Evolutionary conservation across 2,888 invertebrate species (phyloP), one percentile per base, ranked within the genome.

Genomic region (Deilephila porcellus): DNA sequence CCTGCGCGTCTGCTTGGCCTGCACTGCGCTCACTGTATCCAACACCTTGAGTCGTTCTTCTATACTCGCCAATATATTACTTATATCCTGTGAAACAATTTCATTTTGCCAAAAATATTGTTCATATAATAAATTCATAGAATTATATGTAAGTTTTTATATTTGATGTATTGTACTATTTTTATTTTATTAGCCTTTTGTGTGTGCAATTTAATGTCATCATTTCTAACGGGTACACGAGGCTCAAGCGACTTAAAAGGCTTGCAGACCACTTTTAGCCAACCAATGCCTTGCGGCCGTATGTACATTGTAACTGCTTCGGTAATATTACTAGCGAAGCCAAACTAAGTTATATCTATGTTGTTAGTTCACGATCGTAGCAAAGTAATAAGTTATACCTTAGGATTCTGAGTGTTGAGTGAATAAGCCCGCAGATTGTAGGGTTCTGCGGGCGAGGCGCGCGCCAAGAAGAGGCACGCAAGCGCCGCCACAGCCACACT

Each of bases 381-480:
- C 3, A 67, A 20, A 45, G 17, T 29, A 67, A 52, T 67, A 67
- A 52, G 11, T 5, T 11, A 80, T 86, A 93, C 93, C 91, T 93
- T 91, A 77, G 86, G 83, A 76, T 82, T 90, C 78, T 92, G 87
- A 77, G 86, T 81, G 81, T 85, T 89, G 74, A 87, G 86, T 75
- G 88, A 76, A 81, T 92, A 89, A 63, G 87, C 77, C 71, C 93
- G 88, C 79, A 91, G 81, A 81, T 79, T 84, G 85, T 91, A 88
- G 72, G 87, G 83, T 81, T 91, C 92, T 77, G 91, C 85, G 79
- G 91, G 91, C 89, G 92, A 91, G 81, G 90, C 86, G 87, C 92
- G 91, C 91, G 93, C 94, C 93, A 93, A 83, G 88, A 89, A 90
- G 79, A 94, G 93, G 92, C 94, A 94, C 93, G 93, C 94, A 82